Percentiles rank a stretch among this genome's conserved stretches.
phyloP scores from a whole-genome alignment of 2,113 vertebrate genomes.

The Marcusenius ussheri region DNA sequence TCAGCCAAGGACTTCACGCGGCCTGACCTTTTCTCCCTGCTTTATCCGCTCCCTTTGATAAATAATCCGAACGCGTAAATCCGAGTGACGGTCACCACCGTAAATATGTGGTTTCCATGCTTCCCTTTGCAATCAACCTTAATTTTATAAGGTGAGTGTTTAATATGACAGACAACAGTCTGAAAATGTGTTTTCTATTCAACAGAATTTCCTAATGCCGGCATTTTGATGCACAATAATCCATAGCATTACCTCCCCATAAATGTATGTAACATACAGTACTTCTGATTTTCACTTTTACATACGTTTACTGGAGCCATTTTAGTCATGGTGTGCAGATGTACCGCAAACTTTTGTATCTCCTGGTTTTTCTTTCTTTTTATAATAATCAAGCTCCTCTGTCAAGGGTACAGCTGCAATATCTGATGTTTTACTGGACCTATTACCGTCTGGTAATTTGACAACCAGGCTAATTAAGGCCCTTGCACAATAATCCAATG shows the following conservation, averaged over 20 bases:
- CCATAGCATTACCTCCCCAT: neutral
- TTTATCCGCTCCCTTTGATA: neutral
- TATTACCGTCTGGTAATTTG: neutral
- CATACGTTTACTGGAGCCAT: neutral
- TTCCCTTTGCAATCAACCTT: neutral
- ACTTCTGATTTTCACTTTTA: neutral
- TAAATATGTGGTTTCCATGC: neutral
- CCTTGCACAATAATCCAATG: neutral
- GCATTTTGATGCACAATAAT: neutral
- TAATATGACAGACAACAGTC: neutral
- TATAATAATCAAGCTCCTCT: neutral
- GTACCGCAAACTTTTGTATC: neutral
- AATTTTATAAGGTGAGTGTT: neutral
- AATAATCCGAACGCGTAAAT: neutral
- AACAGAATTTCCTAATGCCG: neutral
- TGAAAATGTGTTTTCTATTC: neutral
- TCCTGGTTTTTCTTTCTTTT: neutral
- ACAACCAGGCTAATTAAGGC: neutral
- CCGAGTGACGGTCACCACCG: neutral
- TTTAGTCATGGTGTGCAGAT: neutral
- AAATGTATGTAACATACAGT: neutral
- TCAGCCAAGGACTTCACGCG: neutral
- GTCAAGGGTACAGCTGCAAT: neutral
- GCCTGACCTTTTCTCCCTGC: neutral
- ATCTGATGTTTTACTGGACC: neutral